These are phyloP conservation scores for Poliocrania exsul DNA, from an alignment of 2,797 vertebrate genomes.

Conservation along the genomic window DNA sequence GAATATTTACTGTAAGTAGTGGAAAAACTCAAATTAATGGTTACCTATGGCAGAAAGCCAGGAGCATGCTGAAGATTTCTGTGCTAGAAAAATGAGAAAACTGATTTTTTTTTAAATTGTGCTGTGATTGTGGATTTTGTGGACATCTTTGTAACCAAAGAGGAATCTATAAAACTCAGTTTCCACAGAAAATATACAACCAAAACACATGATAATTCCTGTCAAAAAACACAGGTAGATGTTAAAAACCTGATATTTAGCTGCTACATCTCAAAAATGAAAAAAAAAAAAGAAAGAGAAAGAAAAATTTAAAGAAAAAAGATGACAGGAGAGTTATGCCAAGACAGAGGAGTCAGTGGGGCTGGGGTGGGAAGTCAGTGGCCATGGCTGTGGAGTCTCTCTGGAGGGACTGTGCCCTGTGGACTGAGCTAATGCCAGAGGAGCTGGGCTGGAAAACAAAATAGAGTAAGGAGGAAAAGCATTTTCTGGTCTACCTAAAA, in stretches of 20 bases:
- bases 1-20: not conserved
- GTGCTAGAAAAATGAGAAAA: not conserved
- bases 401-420: not conserved
- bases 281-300: not conserved
- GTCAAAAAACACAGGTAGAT: not conserved
- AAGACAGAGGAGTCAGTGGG: not conserved
- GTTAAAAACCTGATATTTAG: not conserved
- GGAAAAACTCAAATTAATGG: not conserved
- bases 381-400: too few species aligned
- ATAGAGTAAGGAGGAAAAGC: not conserved
- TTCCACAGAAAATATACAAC: not conserved
- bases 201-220: not conserved
- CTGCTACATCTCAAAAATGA: accelerated
- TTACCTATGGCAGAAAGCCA: slow-evolving; percentile 7
- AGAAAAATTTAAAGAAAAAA: accelerated
- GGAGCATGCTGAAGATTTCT: not conserved
- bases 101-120: not conserved
- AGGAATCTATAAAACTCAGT: not conserved
- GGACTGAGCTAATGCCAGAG: not conserved
- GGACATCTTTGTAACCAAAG: not conserved
- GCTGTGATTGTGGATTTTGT: not conserved
- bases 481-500: not conserved
- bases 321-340: not conserved
- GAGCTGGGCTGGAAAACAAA: not conserved
- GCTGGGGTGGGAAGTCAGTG: not conserved